Percentiles rank a stretch among this genome's conserved stretches.
phyloP scores from a whole-genome alignment of 2,888 invertebrate genomes.

The Drosophila histrio region DNA sequence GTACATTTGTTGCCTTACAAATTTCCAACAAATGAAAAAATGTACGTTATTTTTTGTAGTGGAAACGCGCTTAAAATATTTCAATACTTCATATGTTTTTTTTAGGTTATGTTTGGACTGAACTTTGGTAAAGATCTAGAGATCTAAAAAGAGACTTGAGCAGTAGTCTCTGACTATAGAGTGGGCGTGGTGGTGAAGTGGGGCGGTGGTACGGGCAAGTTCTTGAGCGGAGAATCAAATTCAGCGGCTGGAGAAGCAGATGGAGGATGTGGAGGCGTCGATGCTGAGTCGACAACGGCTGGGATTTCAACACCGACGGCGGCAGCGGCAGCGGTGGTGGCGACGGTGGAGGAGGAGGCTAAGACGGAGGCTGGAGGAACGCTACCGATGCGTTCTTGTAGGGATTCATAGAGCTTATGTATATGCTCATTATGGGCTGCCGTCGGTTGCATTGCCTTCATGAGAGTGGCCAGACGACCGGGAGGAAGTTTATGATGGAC shows the following conservation, averaged over 20 bases:
- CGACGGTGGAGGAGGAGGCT: conserved; percentile 81
- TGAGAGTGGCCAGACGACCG: conserved; percentile 84
- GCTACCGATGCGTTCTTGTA: conserved; percentile 92
- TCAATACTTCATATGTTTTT: too few species aligned
- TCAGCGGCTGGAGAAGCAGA: conserved; percentile 85
- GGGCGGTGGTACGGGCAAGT: conserved; percentile 92
- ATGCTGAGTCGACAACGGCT: background rate
- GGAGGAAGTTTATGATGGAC: conserved; percentile 91
- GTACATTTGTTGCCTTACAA: too few species aligned
- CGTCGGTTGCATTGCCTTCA: conserved; percentile 86
- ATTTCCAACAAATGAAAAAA: too few species aligned
- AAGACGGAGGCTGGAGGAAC: conserved; percentile 85
- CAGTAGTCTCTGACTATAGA: conserved; percentile 38
- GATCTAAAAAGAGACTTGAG: background rate
- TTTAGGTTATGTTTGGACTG: background rate
- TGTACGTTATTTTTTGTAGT: background rate
- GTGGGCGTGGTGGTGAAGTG: conserved; percentile 83
- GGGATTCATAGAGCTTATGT: conserved; percentile 90
- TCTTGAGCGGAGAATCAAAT: conserved; percentile 93
- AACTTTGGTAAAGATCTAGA: background rate
- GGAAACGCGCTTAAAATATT: too few species aligned
- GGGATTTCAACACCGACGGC: conserved; percentile 80
- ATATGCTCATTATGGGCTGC: conserved; percentile 93
- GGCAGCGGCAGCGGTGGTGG: conserved; percentile 72
- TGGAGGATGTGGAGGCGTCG: background rate